These are phyloP conservation scores for Leuciscus idus DNA, from an alignment of 2,113 vertebrate genomes.

Conservation along the genomic window DNA sequence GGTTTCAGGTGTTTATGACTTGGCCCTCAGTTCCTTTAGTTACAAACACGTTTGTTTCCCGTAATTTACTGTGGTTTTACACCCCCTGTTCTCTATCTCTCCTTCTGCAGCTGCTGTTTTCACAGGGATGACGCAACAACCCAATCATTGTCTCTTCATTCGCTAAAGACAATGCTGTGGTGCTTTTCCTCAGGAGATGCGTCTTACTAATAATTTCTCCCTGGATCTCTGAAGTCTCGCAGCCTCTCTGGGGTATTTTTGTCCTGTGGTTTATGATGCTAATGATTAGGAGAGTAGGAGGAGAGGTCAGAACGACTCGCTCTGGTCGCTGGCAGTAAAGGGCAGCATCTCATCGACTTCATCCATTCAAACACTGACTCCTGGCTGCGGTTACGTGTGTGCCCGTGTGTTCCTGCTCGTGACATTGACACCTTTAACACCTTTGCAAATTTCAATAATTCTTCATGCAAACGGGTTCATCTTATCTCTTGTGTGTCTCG, in stretches of 20 bases:
- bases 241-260: slow-evolving; percentile 65
- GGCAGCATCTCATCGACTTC: slow-evolving; percentile 39
- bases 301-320: slow-evolving; percentile 57
- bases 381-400: neutral
- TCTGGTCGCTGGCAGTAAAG: slow-evolving; percentile 32
- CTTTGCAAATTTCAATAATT: slow-evolving; percentile 24
- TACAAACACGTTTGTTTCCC: slow-evolving; percentile 21
- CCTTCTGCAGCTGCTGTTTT: neutral
- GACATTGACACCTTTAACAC: slow-evolving; percentile 11
- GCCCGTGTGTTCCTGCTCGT: neutral
- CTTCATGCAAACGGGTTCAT: slow-evolving; percentile 12
- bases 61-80: slow-evolving; percentile 22
- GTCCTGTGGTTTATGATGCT: slow-evolving; percentile 58
- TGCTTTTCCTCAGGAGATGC: neutral
- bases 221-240: neutral
- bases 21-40: slow-evolving; percentile 7
- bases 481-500: neutral
- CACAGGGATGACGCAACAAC: neutral
- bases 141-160: slow-evolving; percentile 9
- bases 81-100: neutral
- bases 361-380: slow-evolving; percentile 17
- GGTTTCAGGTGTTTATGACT: slow-evolving; percentile 27
- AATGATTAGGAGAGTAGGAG: slow-evolving; percentile 47
- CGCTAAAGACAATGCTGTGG: neutral
- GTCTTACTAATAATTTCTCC: slow-evolving; percentile 1